Conservation (phyloP, 2,888 invertebrate genomes). For the Ophioninae sp. region DNA sequence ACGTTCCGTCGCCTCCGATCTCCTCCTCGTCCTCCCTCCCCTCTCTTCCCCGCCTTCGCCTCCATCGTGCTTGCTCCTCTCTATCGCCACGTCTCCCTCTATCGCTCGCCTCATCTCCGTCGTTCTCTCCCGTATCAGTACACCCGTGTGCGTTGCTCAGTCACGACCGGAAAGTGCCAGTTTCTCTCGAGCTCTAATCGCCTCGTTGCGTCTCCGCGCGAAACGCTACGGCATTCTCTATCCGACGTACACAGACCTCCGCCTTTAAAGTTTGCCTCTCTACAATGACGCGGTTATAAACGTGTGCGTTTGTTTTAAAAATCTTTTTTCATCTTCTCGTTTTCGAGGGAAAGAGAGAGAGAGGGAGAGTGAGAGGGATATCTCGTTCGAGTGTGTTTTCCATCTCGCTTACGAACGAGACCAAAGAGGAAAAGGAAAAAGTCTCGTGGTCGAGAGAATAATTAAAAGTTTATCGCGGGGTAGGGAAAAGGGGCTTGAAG, state of each 20-base stretch:
- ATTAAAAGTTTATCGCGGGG: neutral
- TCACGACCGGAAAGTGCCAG: slow-evolving; percentile 79
- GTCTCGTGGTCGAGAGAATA: neutral
- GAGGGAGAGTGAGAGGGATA: neutral
- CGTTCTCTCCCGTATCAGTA: slow-evolving; percentile 64
- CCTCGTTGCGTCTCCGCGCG: slow-evolving; percentile 70
- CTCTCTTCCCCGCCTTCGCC: slow-evolving; percentile 4
- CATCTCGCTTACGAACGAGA: neutral
- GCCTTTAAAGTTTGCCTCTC: no score
- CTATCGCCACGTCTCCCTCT: slow-evolving; percentile 38
- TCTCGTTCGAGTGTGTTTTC: neutral
- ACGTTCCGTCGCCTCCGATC: slow-evolving; percentile 46
- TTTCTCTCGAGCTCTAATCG: slow-evolving; percentile 77
- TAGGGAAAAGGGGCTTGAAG: neutral
- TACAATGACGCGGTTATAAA: neutral
- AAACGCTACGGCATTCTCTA: slow-evolving; percentile 55
- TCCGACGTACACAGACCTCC: neutral
- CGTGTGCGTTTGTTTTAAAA: neutral
- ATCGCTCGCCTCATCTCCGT: slow-evolving; percentile 61
- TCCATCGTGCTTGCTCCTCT: slow-evolving; percentile 35
- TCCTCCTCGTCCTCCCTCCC: slow-evolving; percentile 31
- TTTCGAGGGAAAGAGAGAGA: slow-evolving; percentile 5
- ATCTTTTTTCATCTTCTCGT: slow-evolving; percentile 38
- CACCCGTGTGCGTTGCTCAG: slow-evolving; percentile 67
- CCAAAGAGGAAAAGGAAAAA: neutral